phyloP scores from a whole-genome alignment of 2,797 vertebrate genomes.

The Meda fulgida region DNA sequence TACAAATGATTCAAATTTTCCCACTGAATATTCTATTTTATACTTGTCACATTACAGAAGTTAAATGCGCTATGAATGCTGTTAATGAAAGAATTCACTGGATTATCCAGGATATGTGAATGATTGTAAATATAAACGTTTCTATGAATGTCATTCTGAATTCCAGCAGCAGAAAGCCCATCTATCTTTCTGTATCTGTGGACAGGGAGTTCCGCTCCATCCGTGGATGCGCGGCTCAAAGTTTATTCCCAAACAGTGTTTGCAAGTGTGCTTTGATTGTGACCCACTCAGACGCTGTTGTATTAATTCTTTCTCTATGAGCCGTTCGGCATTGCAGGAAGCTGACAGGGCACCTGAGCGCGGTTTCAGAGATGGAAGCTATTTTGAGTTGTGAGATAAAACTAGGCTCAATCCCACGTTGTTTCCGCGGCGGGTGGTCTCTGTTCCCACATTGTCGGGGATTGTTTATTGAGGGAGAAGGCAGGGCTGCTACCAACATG shows the following conservation, averaged over 20 bases:
- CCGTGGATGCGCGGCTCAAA: not conserved
- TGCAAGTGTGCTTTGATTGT: constrained; percentile 7
- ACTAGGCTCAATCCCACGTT: constrained; percentile 33
- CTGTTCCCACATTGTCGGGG: constrained; percentile 53
- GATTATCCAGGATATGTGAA: not conserved
- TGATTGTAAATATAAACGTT: not conserved
- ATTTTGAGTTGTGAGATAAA: constrained; percentile 28
- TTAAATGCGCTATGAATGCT: not conserved
- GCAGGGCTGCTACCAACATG: constrained; percentile 63
- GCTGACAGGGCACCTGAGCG: constrained; percentile 18
- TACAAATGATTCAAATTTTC: not conserved
- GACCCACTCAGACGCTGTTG: constrained; percentile 18
- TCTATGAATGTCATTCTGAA: not conserved
- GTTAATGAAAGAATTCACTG: not conserved
- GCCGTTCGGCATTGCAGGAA: not conserved
- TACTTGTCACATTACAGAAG: not conserved
- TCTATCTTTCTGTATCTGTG: not conserved
- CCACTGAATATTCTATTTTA: not conserved
- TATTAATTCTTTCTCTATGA: constrained; percentile 33
- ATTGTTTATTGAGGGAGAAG: constrained; percentile 66
- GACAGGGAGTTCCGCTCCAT: not conserved
- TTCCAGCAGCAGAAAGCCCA: not conserved
- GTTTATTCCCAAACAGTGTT: constrained; percentile 33
- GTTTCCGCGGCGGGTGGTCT: constrained; percentile 41
- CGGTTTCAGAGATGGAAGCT: constrained; percentile 27